Base-by-base conservation (phyloP, 2,888 invertebrate genomes). In the Frankliniella fusca region DNA sequence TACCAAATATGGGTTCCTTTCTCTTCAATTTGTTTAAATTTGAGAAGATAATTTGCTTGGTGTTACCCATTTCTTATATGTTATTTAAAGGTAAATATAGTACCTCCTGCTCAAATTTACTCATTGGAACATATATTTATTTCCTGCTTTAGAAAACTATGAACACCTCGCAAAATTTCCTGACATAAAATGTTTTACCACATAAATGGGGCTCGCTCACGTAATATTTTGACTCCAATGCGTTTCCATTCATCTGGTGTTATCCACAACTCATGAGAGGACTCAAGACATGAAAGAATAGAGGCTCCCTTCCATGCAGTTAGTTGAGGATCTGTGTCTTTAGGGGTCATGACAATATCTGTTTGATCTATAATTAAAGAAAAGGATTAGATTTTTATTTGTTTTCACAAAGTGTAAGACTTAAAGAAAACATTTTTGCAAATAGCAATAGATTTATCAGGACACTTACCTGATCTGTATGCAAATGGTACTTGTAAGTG, bases 271-370 rank as follows among this genome's bases (percentile, higher is more conserved):
- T 98, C 98, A 84, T 95, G 94, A 0, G 97, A 95, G 0, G 97
- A 96, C 87, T 98, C 98, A 83, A 98, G 88, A 85, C 97, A 96
- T 0, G 97, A 95, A 92, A 98, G 93, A 15, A 98, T 95, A 0
- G 97, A 94, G 0, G 97, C 97, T 0, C 98, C 98, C 88, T 97
- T 97, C 98, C 98, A 98, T 0, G 94, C 92, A 0, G 95, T 95
- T 90, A 95, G 93, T 1, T 94, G 93, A 0, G 97, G 94, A 88
- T 97, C 97, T 90, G 97, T 94, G 86, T 97, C 97, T 88, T 97
- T 96, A 0, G 96, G 95, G 84, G 94, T 93, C 0, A 95, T 95
- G 80, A 97, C 95, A 82, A 97, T 95, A 87, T 97, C 97, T 85
- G 96, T 88, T 89, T 95, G 93, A 86, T 95, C 94, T 90, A 88